phyloP scores from a whole-genome alignment of 1,140 invertebrate genomes.

The Macrostomum lignano region DNA sequence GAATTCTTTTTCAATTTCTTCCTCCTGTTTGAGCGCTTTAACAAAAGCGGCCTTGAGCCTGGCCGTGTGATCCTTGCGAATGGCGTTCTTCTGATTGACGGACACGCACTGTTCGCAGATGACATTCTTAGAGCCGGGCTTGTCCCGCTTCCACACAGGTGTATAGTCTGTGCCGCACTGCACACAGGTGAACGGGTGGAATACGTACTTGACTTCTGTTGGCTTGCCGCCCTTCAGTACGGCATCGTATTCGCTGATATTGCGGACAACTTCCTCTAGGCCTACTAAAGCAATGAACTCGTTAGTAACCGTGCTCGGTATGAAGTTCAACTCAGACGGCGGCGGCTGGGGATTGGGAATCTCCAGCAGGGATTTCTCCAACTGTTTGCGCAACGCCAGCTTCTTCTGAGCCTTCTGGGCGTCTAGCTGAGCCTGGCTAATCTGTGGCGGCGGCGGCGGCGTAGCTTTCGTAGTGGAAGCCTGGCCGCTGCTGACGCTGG shows the following conservation, averaged over 20 bases:
- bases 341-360: constrained; percentile 88
- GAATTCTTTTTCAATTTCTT: too few relatives aligned
- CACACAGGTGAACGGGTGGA: constrained; percentile 54
- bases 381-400: constrained; percentile 65
- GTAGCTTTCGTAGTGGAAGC: constrained; percentile 8
- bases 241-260: constrained; percentile 1
- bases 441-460: constrained; percentile 14
- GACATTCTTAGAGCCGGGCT: constrained; percentile 36
- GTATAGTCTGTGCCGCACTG: constrained; percentile 92
- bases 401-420: constrained; percentile 84
- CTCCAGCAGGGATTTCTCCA: constrained; percentile 80
- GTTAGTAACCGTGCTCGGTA: constrained; percentile 77
- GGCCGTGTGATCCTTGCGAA: constrained; percentile 30
- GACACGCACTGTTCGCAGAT: constrained; percentile 93
- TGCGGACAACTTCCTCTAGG: too few relatives aligned
- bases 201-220: constrained; percentile 1
- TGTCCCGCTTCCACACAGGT: constrained; percentile 90
- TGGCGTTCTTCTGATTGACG: constrained; percentile 79
- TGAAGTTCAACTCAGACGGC: constrained; percentile 92
- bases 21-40: too few relatives aligned
- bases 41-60: too few relatives aligned
- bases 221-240: background rate
- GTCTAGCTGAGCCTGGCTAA: constrained; percentile 70
- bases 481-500: constrained; percentile 3
- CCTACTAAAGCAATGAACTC: constrained; percentile 87